These are phyloP conservation scores for Drosophila vallismaia DNA, from an alignment of 2,888 invertebrate species.

Conservation along the genomic window DNA sequence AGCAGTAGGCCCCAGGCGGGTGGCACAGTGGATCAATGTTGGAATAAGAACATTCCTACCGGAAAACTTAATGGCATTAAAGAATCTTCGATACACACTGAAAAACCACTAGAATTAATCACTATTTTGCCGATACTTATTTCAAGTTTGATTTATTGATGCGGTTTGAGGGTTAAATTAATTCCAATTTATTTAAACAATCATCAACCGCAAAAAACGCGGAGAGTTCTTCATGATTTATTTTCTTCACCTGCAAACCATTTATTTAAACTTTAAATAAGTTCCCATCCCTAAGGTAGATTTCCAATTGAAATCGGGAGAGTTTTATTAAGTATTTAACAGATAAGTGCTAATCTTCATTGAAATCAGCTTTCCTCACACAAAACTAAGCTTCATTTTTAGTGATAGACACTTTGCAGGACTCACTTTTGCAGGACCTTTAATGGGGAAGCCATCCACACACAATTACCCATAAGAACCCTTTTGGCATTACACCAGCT, in stretches of 20 bases:
- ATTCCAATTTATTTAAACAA: neutral
- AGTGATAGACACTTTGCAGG: slow-evolving; percentile 43
- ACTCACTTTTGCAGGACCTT: slow-evolving; percentile 16
- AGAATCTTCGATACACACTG: neutral
- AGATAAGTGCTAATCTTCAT: slow-evolving; percentile 35
- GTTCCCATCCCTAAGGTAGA: slow-evolving; percentile 17
- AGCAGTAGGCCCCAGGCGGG: slow-evolving; percentile 6
- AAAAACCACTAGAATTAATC: neutral
- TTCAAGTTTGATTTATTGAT: neutral
- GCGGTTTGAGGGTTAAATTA: neutral
- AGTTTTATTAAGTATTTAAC: slow-evolving; percentile 34
- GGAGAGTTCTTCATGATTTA: neutral
- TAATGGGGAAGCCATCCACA: slow-evolving; percentile 57
- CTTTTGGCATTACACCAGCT: slow-evolving; percentile 62
- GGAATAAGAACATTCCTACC: slow-evolving; percentile 1
- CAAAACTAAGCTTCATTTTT: slow-evolving; percentile 18
- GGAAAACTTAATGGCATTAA: slow-evolving; percentile 9
- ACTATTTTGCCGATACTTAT: neutral
- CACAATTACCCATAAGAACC: slow-evolving; percentile 72
- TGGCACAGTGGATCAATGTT: slow-evolving; percentile 31
- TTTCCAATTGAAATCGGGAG: slow-evolving; percentile 21
- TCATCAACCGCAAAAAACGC: neutral
- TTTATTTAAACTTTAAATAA: neutral
- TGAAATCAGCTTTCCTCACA: slow-evolving; percentile 26
- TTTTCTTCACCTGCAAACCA: neutral